Evolutionary conservation across 2,888 invertebrate species (phyloP), one percentile per base, ranked within the genome.

Genomic region (Macaria liturata): DNA sequence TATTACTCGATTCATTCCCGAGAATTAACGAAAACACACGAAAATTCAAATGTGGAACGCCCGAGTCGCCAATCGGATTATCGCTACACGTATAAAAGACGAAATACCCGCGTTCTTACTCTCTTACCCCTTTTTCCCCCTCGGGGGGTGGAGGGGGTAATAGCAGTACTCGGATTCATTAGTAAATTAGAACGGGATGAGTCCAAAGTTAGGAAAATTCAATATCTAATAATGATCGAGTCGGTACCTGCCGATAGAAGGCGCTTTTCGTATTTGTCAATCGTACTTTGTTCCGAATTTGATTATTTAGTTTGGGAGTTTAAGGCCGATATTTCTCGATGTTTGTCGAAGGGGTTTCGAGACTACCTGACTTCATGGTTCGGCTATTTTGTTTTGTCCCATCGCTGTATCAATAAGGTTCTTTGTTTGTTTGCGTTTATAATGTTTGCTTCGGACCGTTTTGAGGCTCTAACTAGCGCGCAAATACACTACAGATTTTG

Each of bases 131-230:
- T 55, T 55, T 54, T 55, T 52, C 59, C 70, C 76, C 74, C 65
- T 68, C 67, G 71, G 78, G 74, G 51, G 65, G 54, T 55, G 70
- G 75, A 77, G 78, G 73, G 77, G 81, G 83, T 88, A 88, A 90
- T 90, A 88, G 90, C 86, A 84, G 81, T 84, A 86, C 90, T 88
- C 89, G 88, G 92, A 89, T 92, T 92, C 92, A 92, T 92, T 92
- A 92, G 92, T 88, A 92, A 92, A 92, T 92, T 92, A 92, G 91
- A 91, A 88, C 85, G 87, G 90, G 91, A 92, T 90, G 92, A 92
- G 91, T 89, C 89, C 90, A 89, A 91, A 92, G 91, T 92, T 92
- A 84, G 80, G 91, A 91, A 91, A 92, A 91, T 91, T 91, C 91
- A 89, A 92, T 91, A 92, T 91, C 89, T 91, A 91, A 91, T 91